phyloP scores from a whole-genome alignment of 2,888 invertebrate species.

The Drosophila rellima region DNA sequence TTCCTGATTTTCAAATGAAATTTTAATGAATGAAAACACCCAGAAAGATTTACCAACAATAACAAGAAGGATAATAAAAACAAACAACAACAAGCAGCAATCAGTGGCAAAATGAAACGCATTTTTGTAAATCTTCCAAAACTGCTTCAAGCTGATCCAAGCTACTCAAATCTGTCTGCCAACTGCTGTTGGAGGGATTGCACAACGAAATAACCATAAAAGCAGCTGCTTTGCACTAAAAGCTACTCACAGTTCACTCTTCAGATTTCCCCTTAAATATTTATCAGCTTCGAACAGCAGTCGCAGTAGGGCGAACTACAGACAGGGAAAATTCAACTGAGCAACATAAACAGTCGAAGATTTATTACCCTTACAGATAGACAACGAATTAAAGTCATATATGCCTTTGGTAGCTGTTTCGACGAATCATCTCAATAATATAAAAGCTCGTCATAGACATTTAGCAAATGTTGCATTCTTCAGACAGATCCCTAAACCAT shows the following conservation, averaged over 20 bases:
- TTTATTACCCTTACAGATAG: conserved; percentile 1
- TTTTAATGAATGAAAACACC: conserved; percentile 72
- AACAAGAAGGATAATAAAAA: neutral
- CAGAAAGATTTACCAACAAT: conserved; percentile 30
- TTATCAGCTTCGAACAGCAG: conserved; percentile 61
- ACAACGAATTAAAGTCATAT: too few relatives aligned
- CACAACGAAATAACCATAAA: conserved; percentile 49
- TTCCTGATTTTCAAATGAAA: conserved; percentile 79
- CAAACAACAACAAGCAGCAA: conserved; percentile 30
- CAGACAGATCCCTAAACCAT: neutral
- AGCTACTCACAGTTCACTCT: conserved; percentile 26
- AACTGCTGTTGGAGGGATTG: conserved; percentile 31
- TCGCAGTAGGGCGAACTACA: conserved; percentile 7
- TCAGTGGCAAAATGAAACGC: conserved; percentile 42
- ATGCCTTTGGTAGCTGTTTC: too few relatives aligned
- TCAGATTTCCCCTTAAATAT: conserved; percentile 66
- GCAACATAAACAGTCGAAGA: neutral
- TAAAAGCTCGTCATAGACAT: neutral
- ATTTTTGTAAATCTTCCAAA: conserved; percentile 46
- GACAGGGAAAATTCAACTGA: neutral
- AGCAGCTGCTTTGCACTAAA: conserved; percentile 50
- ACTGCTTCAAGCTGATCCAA: conserved; percentile 29
- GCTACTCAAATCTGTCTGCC: conserved; percentile 41
- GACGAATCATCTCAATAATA: too few relatives aligned
- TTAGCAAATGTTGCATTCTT: neutral